A percentile compares a stretch with the other conserved stretches of the same genome.
These are phyloP conservation scores for Tetraneura akinire DNA, from an alignment of 1,140 invertebrate species.

Conservation along the genomic window DNA sequence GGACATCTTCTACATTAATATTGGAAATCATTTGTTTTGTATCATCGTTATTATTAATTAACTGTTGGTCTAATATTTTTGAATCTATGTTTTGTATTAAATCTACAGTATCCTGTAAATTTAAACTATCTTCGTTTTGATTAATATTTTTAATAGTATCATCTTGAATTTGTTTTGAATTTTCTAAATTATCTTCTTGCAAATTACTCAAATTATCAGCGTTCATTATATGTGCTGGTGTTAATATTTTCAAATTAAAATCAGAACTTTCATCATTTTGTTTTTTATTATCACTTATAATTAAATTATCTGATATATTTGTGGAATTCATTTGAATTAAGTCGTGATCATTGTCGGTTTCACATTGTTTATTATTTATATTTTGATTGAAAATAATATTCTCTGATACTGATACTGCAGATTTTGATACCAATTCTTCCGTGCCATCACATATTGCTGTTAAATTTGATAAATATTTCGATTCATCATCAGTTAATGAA, in stretches of 20 bases:
- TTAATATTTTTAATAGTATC: too few relatives aligned
- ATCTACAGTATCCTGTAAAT: background rate
- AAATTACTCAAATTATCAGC: background rate
- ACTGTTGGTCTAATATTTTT: background rate
- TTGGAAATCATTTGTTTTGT: background rate
- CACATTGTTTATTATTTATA: background rate
- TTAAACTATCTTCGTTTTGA: too few relatives aligned
- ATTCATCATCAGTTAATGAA: background rate
- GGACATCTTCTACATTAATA: too few relatives aligned
- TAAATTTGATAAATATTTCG: background rate
- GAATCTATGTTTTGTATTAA: background rate
- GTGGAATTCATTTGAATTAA: background rate
- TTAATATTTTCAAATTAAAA: background rate
- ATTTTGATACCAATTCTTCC: background rate
- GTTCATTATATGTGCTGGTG: too few relatives aligned
- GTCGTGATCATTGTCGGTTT: background rate
- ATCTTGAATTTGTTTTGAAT: background rate
- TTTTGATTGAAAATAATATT: background rate
- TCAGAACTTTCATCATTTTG: background rate
- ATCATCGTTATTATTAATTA: background rate
- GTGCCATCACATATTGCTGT: too few relatives aligned
- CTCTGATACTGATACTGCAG: background rate
- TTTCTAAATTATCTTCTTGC: background rate
- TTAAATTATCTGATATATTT: background rate
- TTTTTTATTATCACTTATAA: background rate